Percentiles rank a stretch among this genome's conserved stretches.
Evolutionary conservation across 1,140 invertebrate species (phyloP).

Genomic region (Tetramorium simillimum): DNA sequence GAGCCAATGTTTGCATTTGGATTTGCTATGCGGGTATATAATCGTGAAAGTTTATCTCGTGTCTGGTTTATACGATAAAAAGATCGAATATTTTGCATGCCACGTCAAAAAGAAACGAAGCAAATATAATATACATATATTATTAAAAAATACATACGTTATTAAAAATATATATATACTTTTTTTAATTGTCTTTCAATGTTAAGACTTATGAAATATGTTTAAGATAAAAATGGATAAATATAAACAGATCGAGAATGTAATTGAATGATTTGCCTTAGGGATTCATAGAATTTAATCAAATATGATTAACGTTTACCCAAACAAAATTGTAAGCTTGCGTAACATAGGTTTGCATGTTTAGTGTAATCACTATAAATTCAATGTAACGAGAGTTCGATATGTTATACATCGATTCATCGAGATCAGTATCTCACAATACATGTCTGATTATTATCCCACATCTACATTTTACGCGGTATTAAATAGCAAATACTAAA

Average conservation of each 20-base stretch:
- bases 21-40: constrained; percentile 43
- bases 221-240: neutral
- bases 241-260: neutral
- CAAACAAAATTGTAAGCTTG: constrained; percentile 25
- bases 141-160: neutral
- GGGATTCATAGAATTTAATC: neutral
- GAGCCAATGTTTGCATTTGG: constrained; percentile 38
- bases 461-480: neutral
- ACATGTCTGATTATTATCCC: constrained; percentile 13
- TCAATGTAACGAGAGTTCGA: constrained; percentile 19
- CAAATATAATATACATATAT: neutral
- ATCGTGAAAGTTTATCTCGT: constrained; percentile 19
- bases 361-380: constrained; percentile 20
- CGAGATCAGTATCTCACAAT: constrained; percentile 41
- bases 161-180: neutral
- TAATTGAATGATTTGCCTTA: neutral
- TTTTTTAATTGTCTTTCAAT: neutral
- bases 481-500: constrained; percentile 25
- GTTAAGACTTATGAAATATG: too few species aligned
- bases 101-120: neutral
- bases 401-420: constrained; percentile 20
- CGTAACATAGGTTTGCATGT: constrained; percentile 31
- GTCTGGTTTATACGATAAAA: constrained; percentile 32
- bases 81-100: constrained; percentile 33
- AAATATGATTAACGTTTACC: constrained; percentile 21